Base-by-base conservation (phyloP, 2,888 invertebrate genomes). In the Watsonalla binaria region DNA sequence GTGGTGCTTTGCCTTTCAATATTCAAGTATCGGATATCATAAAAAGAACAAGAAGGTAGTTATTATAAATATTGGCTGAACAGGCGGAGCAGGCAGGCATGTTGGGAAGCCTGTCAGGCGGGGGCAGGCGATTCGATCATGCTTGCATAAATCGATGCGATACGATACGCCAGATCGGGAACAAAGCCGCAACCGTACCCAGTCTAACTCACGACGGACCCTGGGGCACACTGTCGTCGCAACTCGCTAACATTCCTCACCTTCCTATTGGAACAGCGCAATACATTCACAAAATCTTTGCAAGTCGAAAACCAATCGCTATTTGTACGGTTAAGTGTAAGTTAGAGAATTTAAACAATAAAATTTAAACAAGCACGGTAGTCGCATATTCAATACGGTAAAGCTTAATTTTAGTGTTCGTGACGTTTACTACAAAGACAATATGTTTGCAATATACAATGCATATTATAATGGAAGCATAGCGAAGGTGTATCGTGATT, bases 91-190 rank as follows among this genome's bases (percentile, higher is more conserved):
- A 74, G 76, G 67, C 72, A 73, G 76, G 81, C 78, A 82, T 78
- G 78, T 78, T 80, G 75, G 74, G 69, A 75, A 68, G 68, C 72
- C 63, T 68, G 69, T 67, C 56, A 66, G 67, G 60, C 63, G 68
- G 68, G 65, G 70, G 72, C 65, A 71, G 72, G 72, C 74, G 83
- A 83, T 84, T 86, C 84, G 84, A 88, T 87, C 85, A 86, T 78
- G 85, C 88, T 79, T 86, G 86, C 84, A 87, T 86, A 86, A 88
- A 89, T 89, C 86, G 86, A 89, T 86, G 82, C 84, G 86, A 86
- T 87, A 86, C 83, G 85, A 24, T 24, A 24, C 78, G 33, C 76
- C 74, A 75, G 80, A 81, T 84, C 80, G 78, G 68, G 84, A 84
- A 89, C 87, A 88, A 89, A 88, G 88, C 86, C 87, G 80, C 84